A percentile compares a stretch with the other conserved stretches of the same genome.
Evolutionary conservation across 2,113 vertebrate species (phyloP).

Genomic region (Lepisosteus oculatus): DNA sequence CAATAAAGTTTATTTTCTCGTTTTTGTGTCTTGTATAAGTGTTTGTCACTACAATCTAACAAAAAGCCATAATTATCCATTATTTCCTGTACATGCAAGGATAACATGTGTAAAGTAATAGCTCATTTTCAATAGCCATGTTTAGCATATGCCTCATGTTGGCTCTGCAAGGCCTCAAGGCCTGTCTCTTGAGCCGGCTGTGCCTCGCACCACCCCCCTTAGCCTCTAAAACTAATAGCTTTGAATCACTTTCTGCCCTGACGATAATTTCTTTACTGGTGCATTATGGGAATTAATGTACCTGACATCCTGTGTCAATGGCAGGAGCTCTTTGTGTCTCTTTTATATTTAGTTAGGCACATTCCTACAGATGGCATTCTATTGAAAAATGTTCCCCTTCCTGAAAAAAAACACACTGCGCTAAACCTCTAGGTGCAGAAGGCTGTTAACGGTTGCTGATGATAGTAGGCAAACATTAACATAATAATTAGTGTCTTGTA

Average conservation of each 20-base stretch:
- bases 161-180: constrained; percentile 82
- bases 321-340: constrained; percentile 82
- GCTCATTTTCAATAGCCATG: constrained; percentile 79
- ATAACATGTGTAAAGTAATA: constrained; percentile 84
- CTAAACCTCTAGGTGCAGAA: constrained; percentile 98
- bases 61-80: constrained; percentile 61
- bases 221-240: constrained; percentile 85
- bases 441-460: constrained; percentile 99
- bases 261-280: constrained; percentile 89
- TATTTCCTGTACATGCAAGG: constrained; percentile 77
- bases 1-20: constrained; percentile 32
- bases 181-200: constrained; percentile 77
- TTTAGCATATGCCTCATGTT: constrained; percentile 83
- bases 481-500: constrained; percentile 99
- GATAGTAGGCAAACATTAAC: constrained; percentile 99
- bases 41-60: constrained; percentile 65
- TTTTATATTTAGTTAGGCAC: constrained; percentile 78
- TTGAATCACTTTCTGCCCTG: constrained; percentile 84
- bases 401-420: constrained; percentile 68
- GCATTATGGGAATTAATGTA: constrained; percentile 97
- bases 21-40: constrained; percentile 54
- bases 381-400: constrained; percentile 83
- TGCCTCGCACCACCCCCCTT: constrained; percentile 69
- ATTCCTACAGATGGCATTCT: constrained; percentile 84
- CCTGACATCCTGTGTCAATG: constrained; percentile 93